Base-by-base conservation (phyloP, 2,113 vertebrate genomes). In the Ctenodactylus gundi region DNA sequence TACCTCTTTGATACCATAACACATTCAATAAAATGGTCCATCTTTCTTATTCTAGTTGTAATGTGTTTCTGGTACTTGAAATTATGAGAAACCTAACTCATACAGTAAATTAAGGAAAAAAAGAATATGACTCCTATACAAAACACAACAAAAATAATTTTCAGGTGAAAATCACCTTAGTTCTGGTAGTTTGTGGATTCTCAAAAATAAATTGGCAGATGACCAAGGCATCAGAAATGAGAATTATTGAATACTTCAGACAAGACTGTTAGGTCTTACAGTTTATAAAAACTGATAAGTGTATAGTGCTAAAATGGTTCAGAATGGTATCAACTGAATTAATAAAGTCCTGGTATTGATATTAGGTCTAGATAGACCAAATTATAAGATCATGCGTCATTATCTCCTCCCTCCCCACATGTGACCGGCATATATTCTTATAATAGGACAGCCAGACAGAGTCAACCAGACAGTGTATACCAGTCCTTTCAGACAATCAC, bases 31-130 rank as follows among this genome's bases (percentile, higher is more conserved):
- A 86, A 44, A 92, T 76, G 4, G 49, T 18, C 60, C 12, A 6
- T 83, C 6, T 76, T 85, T 68, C 62, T 83, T 83, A 68, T 36
- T 78, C 3, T 51, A 57, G 14, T 36, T 21, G 2, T 9, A 75
- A 31, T 93, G 57, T 83, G 8, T 87, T 91, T 90, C 57, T 92
- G 81, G 77, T 83, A 60, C 55, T 89, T 62, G 34, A 17, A 67
- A n/a, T 1, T 27, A 60, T 49, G 75, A 87, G 68, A 90, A 84
- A 75, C 4, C 12, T n/a, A 78, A 91, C 15, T 60, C 51, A 91
- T 25, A 25, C 11, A 55, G 31, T 62, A 29, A 27, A n/a, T 25
- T n/a, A 25, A 44, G 41, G 75, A 95, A 80, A 78, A 49, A 18
- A 62, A 57, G 6, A 87, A 57, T 76, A 55, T 65, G 73, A 57